Evolutionary conservation across 2,797 vertebrate genomes (phyloP).

Genomic region (Sciurus carolinensis): DNA sequence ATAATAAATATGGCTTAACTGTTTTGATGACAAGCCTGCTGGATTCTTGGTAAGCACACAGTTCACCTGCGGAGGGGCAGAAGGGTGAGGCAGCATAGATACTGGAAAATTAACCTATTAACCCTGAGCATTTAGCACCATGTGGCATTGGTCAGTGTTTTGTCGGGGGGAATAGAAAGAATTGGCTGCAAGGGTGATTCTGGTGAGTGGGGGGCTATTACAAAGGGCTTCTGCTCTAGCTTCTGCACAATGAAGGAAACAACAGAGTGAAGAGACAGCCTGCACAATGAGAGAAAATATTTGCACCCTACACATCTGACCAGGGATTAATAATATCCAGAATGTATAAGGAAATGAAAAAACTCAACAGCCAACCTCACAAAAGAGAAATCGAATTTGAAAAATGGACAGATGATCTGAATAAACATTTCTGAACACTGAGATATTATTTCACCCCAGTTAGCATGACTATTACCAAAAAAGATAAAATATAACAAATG

Average conservation of each 20-base stretch:
- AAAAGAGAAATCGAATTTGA: too few relatives aligned
- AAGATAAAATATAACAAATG: not conserved
- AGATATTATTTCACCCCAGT: not conserved
- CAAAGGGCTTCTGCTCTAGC: not conserved
- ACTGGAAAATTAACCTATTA: not conserved
- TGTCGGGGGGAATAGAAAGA: not conserved
- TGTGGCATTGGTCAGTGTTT: not conserved
- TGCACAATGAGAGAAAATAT: not conserved
- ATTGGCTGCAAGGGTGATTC: not conserved
- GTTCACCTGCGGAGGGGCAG: not conserved
- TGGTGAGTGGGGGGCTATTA: not conserved
- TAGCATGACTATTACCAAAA: too few relatives aligned
- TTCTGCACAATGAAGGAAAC: not conserved
- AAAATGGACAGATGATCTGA: not conserved
- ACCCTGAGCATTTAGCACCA: not conserved
- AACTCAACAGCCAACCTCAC: not conserved
- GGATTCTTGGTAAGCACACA: not conserved
- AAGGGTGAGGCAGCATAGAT: not conserved
- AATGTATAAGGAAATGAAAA: not conserved
- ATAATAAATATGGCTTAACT: not conserved
- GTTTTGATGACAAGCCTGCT: slow-evolving; percentile 20
- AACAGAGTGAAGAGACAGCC: not conserved
- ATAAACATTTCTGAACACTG: not conserved
- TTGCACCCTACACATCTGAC: not conserved
- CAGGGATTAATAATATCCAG: not conserved